A percentile compares a stretch with the other conserved stretches of the same genome.
Evolutionary conservation across 2,113 vertebrate genomes (phyloP).

Genomic region (Capreolus pygargus): DNA sequence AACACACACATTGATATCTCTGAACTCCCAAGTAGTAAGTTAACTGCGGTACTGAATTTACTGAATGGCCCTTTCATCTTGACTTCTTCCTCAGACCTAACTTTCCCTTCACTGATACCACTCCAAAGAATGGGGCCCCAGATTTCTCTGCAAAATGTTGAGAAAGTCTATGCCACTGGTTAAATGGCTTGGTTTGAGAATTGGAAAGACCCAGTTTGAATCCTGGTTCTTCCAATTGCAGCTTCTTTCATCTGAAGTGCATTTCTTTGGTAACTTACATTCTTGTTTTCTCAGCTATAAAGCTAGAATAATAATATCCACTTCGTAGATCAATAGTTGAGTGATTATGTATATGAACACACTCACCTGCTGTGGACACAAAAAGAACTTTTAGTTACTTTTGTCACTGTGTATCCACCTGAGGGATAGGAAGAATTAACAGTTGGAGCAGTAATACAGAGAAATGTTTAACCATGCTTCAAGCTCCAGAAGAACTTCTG

Average conservation of each 20-base stretch:
- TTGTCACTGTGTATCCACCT: not conserved
- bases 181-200: not conserved
- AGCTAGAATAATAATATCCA: not conserved
- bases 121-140: not conserved
- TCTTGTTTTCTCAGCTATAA: not conserved
- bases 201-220: not conserved
- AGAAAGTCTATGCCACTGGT: not conserved
- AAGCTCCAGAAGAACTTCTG: not conserved
- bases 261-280: not conserved
- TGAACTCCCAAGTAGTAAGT: not conserved
- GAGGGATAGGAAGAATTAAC: not conserved
- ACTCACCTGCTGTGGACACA: not conserved
- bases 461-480: not conserved
- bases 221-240: not conserved
- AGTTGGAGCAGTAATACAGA: not conserved
- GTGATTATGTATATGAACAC: not conserved
- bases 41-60: not conserved
- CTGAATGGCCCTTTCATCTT: not conserved
- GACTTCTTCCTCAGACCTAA: not conserved
- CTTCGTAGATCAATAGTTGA: not conserved
- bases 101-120: not conserved
- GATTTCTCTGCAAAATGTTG: not conserved
- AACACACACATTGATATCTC: not conserved
- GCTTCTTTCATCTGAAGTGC: not conserved
- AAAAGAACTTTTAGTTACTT: not conserved